phyloP scores from a whole-genome alignment of 2,888 invertebrate genomes.

The Omphaloscelis lunosa region DNA sequence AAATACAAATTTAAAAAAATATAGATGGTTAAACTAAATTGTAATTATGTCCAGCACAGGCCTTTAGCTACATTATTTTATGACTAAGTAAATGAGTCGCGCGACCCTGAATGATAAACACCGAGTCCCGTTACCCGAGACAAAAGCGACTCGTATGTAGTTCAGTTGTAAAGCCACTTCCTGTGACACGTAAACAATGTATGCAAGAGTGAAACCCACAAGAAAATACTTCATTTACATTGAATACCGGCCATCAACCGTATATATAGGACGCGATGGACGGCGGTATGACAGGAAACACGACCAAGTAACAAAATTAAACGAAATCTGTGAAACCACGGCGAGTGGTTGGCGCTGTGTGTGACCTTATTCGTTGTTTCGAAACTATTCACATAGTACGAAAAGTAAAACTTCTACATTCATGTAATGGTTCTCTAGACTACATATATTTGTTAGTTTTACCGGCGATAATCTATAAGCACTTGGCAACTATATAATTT shows the following conservation, averaged over 20 bases:
- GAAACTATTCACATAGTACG: conserved; percentile 27
- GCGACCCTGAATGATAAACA: conserved; percentile 78
- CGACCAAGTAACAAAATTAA: conserved; percentile 48
- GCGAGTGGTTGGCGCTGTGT: conserved; percentile 40
- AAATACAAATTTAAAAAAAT: conserved; percentile 18
- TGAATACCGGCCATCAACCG: conserved; percentile 73
- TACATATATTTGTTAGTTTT: background rate
- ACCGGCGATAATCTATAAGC: background rate
- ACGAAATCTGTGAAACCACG: conserved; percentile 53
- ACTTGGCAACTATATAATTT: background rate
- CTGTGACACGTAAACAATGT: conserved; percentile 77
- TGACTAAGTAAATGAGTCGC: conserved; percentile 70
- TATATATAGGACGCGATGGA: conserved; percentile 59
- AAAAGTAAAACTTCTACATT: conserved; percentile 31
- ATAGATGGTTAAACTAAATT: conserved; percentile 4
- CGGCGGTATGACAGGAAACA: conserved; percentile 66
- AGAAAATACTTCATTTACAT: conserved; percentile 81
- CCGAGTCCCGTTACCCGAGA: conserved; percentile 78
- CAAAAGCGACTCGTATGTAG: conserved; percentile 76
- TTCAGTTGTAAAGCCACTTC: conserved; percentile 79
- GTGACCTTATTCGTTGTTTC: conserved; percentile 53
- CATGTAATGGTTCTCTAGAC: conserved; percentile 2
- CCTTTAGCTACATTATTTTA: conserved; percentile 55
- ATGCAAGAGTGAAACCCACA: conserved; percentile 73
- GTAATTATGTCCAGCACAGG: conserved; percentile 26